Conservation (phyloP, 64 coral and sea anemone species). For the Montipora efflorescens region DNA sequence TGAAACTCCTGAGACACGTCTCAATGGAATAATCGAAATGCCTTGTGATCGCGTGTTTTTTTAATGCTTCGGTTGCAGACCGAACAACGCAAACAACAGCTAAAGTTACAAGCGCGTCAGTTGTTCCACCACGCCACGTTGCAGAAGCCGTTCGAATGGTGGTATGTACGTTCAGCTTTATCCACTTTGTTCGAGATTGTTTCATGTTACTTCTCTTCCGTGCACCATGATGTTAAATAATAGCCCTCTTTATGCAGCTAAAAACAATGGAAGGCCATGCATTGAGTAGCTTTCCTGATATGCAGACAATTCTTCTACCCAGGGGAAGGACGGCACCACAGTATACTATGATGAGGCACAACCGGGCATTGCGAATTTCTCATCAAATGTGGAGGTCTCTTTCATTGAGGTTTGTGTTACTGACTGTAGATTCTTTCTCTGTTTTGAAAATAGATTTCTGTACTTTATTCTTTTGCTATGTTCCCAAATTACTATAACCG, state of each 20-base stretch:
- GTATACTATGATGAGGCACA: neutral
- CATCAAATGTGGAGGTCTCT: constrained; percentile 4
- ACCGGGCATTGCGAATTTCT: neutral
- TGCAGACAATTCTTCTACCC: neutral
- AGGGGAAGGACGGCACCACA: constrained; percentile 16
- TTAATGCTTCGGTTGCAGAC: neutral
- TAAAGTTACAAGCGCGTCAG: neutral
- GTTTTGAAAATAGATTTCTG: no score
- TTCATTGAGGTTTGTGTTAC: constrained; percentile 14
- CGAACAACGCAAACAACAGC: neutral
- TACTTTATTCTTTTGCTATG: no score
- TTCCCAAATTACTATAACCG: no score
- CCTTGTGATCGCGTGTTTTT: neutral
- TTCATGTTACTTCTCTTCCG: no score
- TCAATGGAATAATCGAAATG: no score
- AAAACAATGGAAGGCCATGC: neutral
- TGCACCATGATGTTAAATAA: no score
- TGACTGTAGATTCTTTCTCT: neutral
- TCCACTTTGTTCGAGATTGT: neutral
- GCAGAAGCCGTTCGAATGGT: constrained; percentile 9
- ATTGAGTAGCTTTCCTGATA: neutral
- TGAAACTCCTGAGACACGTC: neutral
- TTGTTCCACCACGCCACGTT: neutral
- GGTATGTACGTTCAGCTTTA: constrained; percentile 4
- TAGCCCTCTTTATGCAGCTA: no score